Evolutionary conservation across 2,797 vertebrate genomes (phyloP).

Genomic region (Hoplostethus mediterraneus): DNA sequence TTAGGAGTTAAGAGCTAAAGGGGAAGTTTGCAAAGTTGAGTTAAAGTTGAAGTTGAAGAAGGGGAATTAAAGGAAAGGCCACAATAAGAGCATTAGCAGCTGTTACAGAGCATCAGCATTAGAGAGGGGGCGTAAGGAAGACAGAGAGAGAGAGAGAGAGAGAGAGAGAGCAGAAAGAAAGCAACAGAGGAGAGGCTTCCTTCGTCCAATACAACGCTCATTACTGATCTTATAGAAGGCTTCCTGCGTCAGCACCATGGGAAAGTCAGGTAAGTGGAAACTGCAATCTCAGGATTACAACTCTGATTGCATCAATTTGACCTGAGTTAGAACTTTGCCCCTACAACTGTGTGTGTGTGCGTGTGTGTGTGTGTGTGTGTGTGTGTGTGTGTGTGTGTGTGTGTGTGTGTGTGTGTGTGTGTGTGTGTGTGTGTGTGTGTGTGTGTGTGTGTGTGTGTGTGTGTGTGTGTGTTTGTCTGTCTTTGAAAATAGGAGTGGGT

Average conservation of each 20-base stretch:
- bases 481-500: not conserved
- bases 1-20: constrained; percentile 18
- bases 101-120: constrained; percentile 34
- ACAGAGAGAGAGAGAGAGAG: constrained; percentile 1
- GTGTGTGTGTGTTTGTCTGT: not conserved
- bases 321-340: constrained; percentile 12
- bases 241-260: constrained; percentile 78
- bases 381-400: not conserved
- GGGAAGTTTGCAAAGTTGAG: constrained; percentile 29
- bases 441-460: not conserved
- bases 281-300: constrained; percentile 23
- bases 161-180: constrained; percentile 21
- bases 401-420: not conserved
- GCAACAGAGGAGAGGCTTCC: constrained; percentile 31
- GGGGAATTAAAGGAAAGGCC: constrained; percentile 6
- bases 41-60: constrained; percentile 3
- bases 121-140: constrained; percentile 22
- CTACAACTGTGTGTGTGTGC: constrained; percentile 1
- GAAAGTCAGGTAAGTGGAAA: constrained; percentile 85
- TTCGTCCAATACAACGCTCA: constrained; percentile 22
- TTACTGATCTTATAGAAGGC: constrained; percentile 41
- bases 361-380: constrained; percentile 2
- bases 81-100: constrained; percentile 42
- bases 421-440: constrained; percentile 3
- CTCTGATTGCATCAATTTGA: constrained; percentile 36